Percentiles rank a stretch among this genome's conserved stretches.
These are phyloP conservation scores for Agrochola circellaris DNA, from an alignment of 2,888 invertebrate genomes.

Conservation along the genomic window DNA sequence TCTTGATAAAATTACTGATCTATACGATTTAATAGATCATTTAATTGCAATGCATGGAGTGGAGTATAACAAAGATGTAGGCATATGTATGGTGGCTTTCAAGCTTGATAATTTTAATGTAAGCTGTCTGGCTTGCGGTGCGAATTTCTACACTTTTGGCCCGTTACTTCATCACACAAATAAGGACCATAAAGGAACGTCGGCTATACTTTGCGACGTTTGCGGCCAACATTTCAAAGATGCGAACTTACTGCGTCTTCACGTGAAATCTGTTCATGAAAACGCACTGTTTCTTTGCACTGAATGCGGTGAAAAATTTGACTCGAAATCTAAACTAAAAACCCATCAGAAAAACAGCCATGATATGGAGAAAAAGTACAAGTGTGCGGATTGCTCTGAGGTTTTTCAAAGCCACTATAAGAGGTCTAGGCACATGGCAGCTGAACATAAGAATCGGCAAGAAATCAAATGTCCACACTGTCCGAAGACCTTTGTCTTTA, in stretches of 20 bases:
- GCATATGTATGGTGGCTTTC: slow-evolving; percentile 85
- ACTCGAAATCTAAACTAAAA: slow-evolving; percentile 86
- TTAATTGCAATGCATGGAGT: slow-evolving; percentile 78
- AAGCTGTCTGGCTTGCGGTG: slow-evolving; percentile 82
- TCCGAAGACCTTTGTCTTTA: slow-evolving; percentile 85
- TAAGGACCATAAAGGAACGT: slow-evolving; percentile 86
- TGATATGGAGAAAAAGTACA: slow-evolving; percentile 87
- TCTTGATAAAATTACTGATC: slow-evolving; percentile 75
- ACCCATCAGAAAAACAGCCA: slow-evolving; percentile 87
- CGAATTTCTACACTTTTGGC: slow-evolving; percentile 84
- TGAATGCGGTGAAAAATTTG: slow-evolving; percentile 87
- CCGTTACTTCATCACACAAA: slow-evolving; percentile 85
- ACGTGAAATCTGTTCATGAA: slow-evolving; percentile 84
- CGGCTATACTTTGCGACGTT: slow-evolving; percentile 84
- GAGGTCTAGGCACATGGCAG: slow-evolving; percentile 84
- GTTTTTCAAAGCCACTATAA: slow-evolving; percentile 85
- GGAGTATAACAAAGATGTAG: slow-evolving; percentile 83
- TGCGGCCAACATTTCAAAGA: slow-evolving; percentile 88
- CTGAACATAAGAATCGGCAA: slow-evolving; percentile 83
- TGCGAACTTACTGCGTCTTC: slow-evolving; percentile 76
- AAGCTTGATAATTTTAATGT: slow-evolving; percentile 83
- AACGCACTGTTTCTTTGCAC: slow-evolving; percentile 81
- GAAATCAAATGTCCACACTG: slow-evolving; percentile 87
- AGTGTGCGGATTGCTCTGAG: slow-evolving; percentile 86
- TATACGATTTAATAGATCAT: slow-evolving; percentile 85